These are phyloP conservation scores for Lycocorax pyrrhopterus DNA, from an alignment of 2,113 vertebrate genomes.

Conservation along the genomic window DNA sequence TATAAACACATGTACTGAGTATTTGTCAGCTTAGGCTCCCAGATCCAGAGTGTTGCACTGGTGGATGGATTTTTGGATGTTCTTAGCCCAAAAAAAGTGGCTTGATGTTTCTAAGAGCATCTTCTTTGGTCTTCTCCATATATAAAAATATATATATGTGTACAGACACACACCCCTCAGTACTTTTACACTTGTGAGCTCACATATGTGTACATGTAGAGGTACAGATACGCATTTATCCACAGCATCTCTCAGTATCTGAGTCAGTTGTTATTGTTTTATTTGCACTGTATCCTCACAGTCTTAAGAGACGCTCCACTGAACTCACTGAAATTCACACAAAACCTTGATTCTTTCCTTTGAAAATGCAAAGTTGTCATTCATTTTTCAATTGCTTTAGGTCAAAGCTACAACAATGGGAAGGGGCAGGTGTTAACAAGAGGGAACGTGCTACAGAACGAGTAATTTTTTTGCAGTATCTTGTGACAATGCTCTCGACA, in stretches of 20 bases:
- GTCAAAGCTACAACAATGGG: not conserved
- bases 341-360: not conserved
- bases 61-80: not conserved
- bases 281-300: not conserved
- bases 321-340: not conserved
- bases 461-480: not conserved
- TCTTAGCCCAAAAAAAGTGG: not conserved
- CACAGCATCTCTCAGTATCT: not conserved
- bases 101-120: not conserved
- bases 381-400: not conserved
- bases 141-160: not conserved
- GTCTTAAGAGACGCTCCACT: not conserved
- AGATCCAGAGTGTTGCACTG: not conserved
- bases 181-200: too few relatives aligned
- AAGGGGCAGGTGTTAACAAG: constrained; percentile 16
- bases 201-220: rapidly evolving
- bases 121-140: not conserved
- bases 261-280: not conserved
- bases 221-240: not conserved
- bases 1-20: rapidly evolving
- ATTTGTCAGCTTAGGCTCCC: not conserved
- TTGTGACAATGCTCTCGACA: not conserved
- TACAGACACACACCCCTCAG: not conserved
- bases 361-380: not conserved
- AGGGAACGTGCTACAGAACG: not conserved